Conservation (phyloP, 2,113 vertebrate species). For the Syrrhaptes paradoxus region DNA sequence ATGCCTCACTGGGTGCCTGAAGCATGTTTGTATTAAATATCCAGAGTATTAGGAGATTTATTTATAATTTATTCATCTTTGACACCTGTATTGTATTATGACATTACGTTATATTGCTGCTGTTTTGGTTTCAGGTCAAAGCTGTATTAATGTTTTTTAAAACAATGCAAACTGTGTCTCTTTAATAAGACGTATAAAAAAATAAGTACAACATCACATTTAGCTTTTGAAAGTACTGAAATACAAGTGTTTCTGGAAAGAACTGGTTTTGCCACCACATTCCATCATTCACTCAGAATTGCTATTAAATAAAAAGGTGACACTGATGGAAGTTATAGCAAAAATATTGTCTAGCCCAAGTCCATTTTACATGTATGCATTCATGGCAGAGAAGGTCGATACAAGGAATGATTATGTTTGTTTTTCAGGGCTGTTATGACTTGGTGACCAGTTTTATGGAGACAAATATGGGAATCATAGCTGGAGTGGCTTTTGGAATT, state of each 20-base stretch:
- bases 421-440: constrained; percentile 91
- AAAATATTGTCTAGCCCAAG: background rate
- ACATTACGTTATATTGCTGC: background rate
- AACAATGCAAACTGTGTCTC: background rate
- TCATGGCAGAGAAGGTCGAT: background rate
- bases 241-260: background rate
- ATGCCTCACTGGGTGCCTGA: background rate
- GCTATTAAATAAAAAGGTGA: background rate
- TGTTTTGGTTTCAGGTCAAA: background rate
- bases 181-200: background rate
- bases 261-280: background rate
- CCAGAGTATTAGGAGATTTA: background rate
- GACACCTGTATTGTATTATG: background rate
- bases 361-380: background rate
- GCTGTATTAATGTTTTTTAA: background rate
- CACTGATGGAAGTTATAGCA: background rate
- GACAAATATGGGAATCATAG: constrained; percentile 96
- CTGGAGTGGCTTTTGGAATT: constrained; percentile 94
- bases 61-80: background rate
- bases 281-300: background rate
- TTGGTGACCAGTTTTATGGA: constrained; percentile 95
- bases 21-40: background rate
- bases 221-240: background rate
- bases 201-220: background rate
- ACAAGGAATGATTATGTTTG: background rate